phyloP scores from a whole-genome alignment of 2,113 vertebrate species.

The Uria aalge region DNA sequence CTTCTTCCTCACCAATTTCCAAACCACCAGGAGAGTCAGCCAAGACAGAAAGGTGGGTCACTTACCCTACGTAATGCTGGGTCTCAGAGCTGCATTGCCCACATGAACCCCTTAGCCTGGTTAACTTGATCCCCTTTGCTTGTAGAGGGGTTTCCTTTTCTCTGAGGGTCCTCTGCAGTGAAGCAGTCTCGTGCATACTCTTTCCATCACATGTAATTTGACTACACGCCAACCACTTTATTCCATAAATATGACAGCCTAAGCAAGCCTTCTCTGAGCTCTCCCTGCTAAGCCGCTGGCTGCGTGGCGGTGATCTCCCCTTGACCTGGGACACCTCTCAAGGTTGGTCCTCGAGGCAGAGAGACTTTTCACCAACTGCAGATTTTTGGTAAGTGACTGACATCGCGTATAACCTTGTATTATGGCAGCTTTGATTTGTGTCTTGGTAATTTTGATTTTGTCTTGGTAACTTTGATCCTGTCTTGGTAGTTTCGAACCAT shows the following conservation, averaged over 20 bases:
- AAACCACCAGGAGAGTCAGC: background rate
- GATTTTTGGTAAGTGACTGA: no score
- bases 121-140: background rate
- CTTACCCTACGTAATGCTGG: background rate
- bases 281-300: background rate
- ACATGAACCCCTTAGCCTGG: rapidly evolving
- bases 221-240: background rate
- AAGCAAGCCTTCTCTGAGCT: background rate
- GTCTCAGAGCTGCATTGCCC: background rate
- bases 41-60: background rate
- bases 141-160: background rate
- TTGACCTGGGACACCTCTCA: background rate
- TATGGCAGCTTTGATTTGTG: background rate
- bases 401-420: background rate
- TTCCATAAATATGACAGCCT: background rate
- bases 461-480: background rate
- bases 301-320: background rate
- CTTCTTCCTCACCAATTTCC: background rate
- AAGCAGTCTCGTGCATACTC: background rate
- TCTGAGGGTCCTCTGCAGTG: background rate
- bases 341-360: background rate
- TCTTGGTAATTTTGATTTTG: background rate
- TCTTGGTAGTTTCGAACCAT: background rate
- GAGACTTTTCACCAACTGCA: background rate
- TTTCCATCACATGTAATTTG: background rate